These are phyloP conservation scores for Leptocoma aspasia DNA, from an alignment of 2,113 vertebrate species.

Conservation along the genomic window DNA sequence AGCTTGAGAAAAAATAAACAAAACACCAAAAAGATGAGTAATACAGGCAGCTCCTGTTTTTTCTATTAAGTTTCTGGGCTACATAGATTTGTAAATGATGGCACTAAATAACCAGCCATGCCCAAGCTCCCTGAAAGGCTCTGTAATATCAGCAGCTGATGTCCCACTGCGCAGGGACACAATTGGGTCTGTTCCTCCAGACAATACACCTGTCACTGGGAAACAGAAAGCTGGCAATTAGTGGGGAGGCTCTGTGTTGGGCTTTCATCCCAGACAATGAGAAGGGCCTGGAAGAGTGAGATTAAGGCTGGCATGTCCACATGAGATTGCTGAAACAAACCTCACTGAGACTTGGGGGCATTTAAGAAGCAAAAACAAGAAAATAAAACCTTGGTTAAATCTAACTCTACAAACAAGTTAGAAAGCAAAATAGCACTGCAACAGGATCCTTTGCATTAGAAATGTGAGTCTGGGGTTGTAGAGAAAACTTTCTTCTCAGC, in stretches of 20 bases:
- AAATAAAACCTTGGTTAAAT: slow-evolving; percentile 10
- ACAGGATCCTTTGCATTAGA: background rate
- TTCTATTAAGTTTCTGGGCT: slow-evolving; percentile 42
- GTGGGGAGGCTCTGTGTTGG: slow-evolving; percentile 49
- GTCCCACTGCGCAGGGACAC: slow-evolving; percentile 59
- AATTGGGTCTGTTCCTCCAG: slow-evolving; percentile 76
- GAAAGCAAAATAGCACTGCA: background rate
- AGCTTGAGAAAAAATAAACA: background rate
- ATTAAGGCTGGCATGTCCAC: slow-evolving; percentile 66
- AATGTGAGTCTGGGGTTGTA: background rate
- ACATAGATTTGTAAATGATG: slow-evolving; percentile 7
- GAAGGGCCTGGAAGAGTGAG: slow-evolving; percentile 75
- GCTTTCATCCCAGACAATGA: slow-evolving; percentile 73
- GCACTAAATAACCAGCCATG: background rate
- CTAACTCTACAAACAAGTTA: background rate
- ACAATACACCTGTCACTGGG: slow-evolving; percentile 71
- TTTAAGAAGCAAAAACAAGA: background rate
- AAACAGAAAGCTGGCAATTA: slow-evolving; percentile 73
- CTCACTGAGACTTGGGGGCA: background rate
- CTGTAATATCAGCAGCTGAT: slow-evolving; percentile 47
- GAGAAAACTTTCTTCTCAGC: background rate
- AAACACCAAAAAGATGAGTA: background rate
- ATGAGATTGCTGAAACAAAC: slow-evolving; percentile 32
- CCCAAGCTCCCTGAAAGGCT: slow-evolving; percentile 16
- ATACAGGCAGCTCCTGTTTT: background rate